phyloP scores from a whole-genome alignment of 2,113 vertebrate species.

The Pachypanchax playfairii region DNA sequence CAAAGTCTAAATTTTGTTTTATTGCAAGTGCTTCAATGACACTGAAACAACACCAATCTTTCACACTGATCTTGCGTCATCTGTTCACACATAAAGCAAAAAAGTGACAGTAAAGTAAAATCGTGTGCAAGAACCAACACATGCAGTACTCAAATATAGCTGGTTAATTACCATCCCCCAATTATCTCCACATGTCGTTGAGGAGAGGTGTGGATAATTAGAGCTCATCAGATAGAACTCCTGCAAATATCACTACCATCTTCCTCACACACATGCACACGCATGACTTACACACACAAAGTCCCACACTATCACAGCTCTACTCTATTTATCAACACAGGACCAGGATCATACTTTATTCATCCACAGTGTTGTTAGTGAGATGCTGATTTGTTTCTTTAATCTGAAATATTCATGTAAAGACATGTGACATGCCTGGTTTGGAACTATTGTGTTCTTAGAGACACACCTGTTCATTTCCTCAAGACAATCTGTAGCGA shows the following conservation, averaged over 20 bases:
- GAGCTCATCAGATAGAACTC: constrained; percentile 64
- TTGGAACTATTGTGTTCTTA: constrained; percentile 30
- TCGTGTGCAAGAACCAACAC: constrained; percentile 8
- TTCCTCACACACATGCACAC: constrained; percentile 26
- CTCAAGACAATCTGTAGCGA: constrained; percentile 90
- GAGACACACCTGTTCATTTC: constrained; percentile 90
- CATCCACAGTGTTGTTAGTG: constrained; percentile 45
- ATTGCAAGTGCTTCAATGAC: background rate
- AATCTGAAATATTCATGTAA: constrained; percentile 64
- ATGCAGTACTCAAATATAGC: constrained; percentile 59
- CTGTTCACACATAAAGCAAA: constrained; percentile 10
- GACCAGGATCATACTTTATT: constrained; percentile 59
- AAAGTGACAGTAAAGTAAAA: too few species aligned
- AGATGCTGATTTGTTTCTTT: constrained; percentile 65
- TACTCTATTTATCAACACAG: constrained; percentile 45
- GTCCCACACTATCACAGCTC: too few species aligned
- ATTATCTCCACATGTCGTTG: constrained; percentile 62
- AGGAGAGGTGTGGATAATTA: constrained; percentile 72
- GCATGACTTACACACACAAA: constrained; percentile 21
- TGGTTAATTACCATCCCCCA: constrained; percentile 62
- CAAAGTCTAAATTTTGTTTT: background rate
- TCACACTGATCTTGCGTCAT: background rate
- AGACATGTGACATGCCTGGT: constrained; percentile 34
- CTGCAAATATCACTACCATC: constrained; percentile 44
- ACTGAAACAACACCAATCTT: background rate